Evolutionary conservation across 2,797 vertebrate species (phyloP).

Genomic region (Amniataba percoides): DNA sequence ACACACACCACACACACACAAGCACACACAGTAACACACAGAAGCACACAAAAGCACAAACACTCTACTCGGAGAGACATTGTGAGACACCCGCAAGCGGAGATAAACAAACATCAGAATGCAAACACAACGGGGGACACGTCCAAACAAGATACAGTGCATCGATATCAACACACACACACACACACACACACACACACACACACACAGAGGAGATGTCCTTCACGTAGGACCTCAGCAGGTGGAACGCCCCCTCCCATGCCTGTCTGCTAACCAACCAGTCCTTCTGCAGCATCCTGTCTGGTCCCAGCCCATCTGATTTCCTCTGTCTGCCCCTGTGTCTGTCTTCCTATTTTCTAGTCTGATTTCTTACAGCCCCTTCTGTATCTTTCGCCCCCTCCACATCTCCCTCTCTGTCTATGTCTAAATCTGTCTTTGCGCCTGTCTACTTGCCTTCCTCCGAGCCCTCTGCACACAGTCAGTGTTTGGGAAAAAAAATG

Average conservation of each 20-base stretch:
- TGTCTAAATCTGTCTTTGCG: slow-evolving; percentile 41
- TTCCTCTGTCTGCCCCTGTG: slow-evolving; percentile 46
- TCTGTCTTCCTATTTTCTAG: slow-evolving; percentile 46
- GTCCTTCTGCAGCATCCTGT: slow-evolving; percentile 51
- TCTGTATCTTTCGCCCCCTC: slow-evolving; percentile 34
- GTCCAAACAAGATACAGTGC: slow-evolving; percentile 55
- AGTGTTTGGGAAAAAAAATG: slow-evolving; percentile 5
- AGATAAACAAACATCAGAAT: slow-evolving; percentile 67
- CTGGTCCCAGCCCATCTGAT: slow-evolving; percentile 67
- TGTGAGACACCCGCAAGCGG: slow-evolving; percentile 40
- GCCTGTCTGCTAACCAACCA: slow-evolving; percentile 29
- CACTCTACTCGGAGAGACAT: slow-evolving; percentile 18
- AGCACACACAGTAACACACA: not conserved
- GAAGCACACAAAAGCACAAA: not conserved
- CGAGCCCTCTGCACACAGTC: slow-evolving; percentile 27
- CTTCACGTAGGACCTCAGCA: slow-evolving; percentile 70
- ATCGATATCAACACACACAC: slow-evolving; percentile 34
- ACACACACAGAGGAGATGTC: slow-evolving; percentile 56
- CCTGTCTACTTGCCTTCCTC: slow-evolving; percentile 33
- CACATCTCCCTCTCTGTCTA: slow-evolving; percentile 27
- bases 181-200: not conserved
- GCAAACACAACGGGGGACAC: slow-evolving; percentile 46
- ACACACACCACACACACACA: not conserved
- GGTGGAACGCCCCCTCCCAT: slow-evolving; percentile 47
- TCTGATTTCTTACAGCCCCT: slow-evolving; percentile 56